Conservation (phyloP, 2,113 vertebrate species). For the Apaloderma vittatum region DNA sequence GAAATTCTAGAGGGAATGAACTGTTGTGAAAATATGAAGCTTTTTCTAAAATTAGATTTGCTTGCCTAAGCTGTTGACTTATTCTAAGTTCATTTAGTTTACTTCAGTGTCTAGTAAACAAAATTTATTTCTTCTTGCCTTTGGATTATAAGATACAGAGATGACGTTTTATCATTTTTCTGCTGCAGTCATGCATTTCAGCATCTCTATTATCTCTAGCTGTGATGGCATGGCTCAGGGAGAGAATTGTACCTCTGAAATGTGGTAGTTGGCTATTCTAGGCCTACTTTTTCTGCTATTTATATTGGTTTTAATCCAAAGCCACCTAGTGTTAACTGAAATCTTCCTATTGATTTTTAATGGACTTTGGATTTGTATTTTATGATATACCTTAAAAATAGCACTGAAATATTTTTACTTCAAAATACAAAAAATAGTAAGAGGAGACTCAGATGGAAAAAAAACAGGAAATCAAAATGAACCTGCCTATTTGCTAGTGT, state of each 20-base stretch:
- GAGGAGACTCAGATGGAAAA: neutral
- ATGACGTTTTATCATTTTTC: neutral
- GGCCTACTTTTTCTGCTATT: neutral
- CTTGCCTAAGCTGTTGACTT: neutral
- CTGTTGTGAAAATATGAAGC: neutral
- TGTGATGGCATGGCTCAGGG: neutral
- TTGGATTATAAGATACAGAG: neutral
- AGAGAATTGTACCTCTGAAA: neutral
- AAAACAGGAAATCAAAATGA: neutral
- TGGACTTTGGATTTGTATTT: neutral
- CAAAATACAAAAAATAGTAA: neutral
- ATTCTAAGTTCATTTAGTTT: neutral
- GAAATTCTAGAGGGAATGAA: neutral
- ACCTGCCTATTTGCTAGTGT: neutral
- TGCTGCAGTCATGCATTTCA: neutral
- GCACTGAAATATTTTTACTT: neutral
- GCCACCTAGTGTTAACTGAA: neutral
- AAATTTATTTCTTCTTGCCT: neutral
- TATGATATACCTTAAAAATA: neutral
- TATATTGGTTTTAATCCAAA: neutral
- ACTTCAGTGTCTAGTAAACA: neutral
- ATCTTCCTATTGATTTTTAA: neutral
- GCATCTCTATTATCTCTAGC: neutral
- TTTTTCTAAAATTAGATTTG: constrained; percentile 23
- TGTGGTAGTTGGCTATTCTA: neutral